phyloP scores from a whole-genome alignment of 2,113 vertebrate species.

The Ailurus styani region DNA sequence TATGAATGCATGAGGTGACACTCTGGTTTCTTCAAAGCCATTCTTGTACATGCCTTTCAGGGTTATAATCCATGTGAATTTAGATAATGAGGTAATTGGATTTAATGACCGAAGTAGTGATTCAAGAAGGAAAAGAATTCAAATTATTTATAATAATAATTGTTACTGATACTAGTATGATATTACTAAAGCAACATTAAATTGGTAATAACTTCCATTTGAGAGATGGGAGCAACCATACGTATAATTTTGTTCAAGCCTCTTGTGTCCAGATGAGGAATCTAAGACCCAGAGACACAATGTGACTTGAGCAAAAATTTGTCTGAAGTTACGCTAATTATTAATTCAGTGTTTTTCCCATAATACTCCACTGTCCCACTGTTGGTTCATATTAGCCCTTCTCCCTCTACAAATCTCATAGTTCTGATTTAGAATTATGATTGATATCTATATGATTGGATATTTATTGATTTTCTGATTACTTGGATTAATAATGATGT shows the following conservation, averaged over 20 bases:
- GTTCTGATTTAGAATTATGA: background rate
- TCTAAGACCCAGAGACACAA: background rate
- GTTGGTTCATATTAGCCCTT: too few relatives aligned
- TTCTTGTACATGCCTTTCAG: conserved; percentile 4
- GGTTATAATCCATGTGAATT: conserved; percentile 59
- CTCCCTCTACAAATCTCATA: background rate
- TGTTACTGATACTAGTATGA: conserved; percentile 16
- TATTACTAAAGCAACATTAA: conserved; percentile 48
- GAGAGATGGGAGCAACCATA: background rate
- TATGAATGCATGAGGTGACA: conserved; percentile 55
- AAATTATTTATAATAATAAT: conserved; percentile 66
- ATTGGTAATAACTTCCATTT: conserved; percentile 61
- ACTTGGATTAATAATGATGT: background rate
- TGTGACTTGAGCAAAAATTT: background rate
- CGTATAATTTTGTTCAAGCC: background rate
- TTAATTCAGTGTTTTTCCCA: background rate
- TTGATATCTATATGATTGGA: background rate
- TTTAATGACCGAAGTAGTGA: conserved; percentile 50
- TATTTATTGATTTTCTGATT: background rate
- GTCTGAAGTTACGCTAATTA: background rate
- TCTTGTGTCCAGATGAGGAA: background rate
- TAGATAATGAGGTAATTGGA: conserved; percentile 63
- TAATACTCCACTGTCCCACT: background rate
- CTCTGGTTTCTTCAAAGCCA: conserved; percentile 48
- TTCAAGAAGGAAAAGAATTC: conserved; percentile 49